Conservation (phyloP, 2,888 invertebrate species). For the Neoascia interrupta region DNA sequence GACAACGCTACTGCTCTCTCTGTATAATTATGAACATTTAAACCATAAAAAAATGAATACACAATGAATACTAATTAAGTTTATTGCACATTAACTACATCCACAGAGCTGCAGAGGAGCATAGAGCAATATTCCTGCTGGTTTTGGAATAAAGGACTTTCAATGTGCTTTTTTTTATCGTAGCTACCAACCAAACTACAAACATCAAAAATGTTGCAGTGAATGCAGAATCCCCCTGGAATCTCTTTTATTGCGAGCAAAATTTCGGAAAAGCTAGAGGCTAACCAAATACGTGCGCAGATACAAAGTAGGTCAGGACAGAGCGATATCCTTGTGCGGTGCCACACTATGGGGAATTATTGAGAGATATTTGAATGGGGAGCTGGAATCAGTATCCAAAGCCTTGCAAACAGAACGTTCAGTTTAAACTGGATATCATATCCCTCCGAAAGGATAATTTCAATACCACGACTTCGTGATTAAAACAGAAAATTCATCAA, state of each 20-base stretch:
- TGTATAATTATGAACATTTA: conserved; percentile 23
- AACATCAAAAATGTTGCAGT: conserved; percentile 16
- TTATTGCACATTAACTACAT: conserved; percentile 46
- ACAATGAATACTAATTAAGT: conserved; percentile 51
- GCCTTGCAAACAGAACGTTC: neutral
- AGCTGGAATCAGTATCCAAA: too few species aligned
- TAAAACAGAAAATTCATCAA: conserved; percentile 25
- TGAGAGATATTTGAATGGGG: neutral
- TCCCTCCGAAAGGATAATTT: neutral
- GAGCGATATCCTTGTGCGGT: neutral
- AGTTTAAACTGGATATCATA: neutral
- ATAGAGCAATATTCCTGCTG: neutral
- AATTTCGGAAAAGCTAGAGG: conserved; percentile 32
- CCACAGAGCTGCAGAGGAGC: neutral
- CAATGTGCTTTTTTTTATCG: neutral
- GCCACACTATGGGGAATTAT: neutral
- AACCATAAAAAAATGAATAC: conserved; percentile 21
- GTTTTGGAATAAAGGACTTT: neutral
- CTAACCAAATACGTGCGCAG: conserved; percentile 17
- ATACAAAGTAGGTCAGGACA: conserved; percentile 23
- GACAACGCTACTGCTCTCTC: neutral
- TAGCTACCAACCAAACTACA: conserved; percentile 10
- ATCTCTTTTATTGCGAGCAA: conserved; percentile 23
- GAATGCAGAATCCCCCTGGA: conserved; percentile 5
- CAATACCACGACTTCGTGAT: conserved; percentile 20